Conservation (phyloP, 2,888 invertebrate species). For the Sesia apiformis region DNA sequence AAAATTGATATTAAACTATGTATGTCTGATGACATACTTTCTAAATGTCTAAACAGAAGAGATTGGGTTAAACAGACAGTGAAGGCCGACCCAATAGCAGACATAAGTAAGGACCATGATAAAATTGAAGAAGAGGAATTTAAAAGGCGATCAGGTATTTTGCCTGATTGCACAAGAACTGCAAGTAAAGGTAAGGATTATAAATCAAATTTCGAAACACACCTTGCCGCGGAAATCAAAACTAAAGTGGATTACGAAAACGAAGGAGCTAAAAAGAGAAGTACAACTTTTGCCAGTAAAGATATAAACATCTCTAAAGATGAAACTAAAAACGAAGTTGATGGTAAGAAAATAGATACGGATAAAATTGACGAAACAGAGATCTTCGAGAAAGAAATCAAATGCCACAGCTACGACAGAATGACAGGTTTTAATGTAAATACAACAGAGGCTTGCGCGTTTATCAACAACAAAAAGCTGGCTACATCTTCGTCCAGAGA, state of each 20-base stretch:
- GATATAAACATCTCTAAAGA: neutral
- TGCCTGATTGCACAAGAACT: neutral
- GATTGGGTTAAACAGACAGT: slow-evolving; percentile 39
- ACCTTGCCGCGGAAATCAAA: neutral
- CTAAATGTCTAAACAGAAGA: slow-evolving; percentile 52
- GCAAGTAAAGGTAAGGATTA: neutral
- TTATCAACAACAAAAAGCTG: slow-evolving; percentile 5
- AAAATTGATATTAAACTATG: slow-evolving; percentile 31
- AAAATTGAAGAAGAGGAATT: neutral
- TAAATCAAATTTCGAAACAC: no score
- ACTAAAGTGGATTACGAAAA: neutral
- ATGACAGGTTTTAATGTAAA: neutral
- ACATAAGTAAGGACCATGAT: neutral
- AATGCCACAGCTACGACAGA: neutral
- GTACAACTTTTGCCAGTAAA: neutral
- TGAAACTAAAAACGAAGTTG: no score
- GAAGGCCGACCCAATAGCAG: neutral
- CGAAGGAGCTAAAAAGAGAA: neutral
- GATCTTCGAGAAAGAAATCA: neutral
- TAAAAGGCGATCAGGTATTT: neutral
- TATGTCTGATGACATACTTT: slow-evolving; percentile 57
- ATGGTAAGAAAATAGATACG: neutral
- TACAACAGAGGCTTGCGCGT: neutral
- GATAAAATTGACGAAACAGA: neutral
- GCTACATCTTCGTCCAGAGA: slow-evolving; percentile 29